Conservation (phyloP, 2,888 invertebrate species). For the Drosophila recens region DNA sequence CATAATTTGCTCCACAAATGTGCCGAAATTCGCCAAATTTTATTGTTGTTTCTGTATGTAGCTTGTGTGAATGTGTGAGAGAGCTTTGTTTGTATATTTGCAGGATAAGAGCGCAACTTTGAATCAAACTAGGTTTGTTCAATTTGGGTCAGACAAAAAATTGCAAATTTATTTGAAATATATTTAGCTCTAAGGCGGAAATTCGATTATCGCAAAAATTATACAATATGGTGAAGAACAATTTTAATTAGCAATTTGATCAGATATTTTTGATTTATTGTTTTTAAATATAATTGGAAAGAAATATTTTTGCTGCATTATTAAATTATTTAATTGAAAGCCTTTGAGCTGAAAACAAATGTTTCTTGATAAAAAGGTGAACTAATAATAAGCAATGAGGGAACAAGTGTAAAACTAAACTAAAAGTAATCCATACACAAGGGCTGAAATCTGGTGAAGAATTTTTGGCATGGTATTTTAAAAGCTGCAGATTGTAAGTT, state of each 20-base stretch:
- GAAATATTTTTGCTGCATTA: neutral
- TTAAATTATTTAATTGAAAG: neutral
- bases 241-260: constrained; percentile 25
- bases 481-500: neutral
- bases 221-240: neutral
- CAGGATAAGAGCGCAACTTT: constrained; percentile 59
- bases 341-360: too few relatives aligned
- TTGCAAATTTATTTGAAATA: constrained; percentile 18
- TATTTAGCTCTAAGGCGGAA: constrained; percentile 6
- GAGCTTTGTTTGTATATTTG: constrained; percentile 57
- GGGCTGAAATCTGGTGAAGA: too few relatives aligned
- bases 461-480: neutral
- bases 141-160: constrained; percentile 63
- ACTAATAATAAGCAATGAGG: too few relatives aligned
- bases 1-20: constrained; percentile 47
- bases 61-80: neutral
- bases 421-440: too few relatives aligned
- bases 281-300: neutral
- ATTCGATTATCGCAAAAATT: constrained; percentile 10
- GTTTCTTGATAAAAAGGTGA: too few relatives aligned
- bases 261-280: neutral
- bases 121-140: constrained; percentile 37
- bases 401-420: too few relatives aligned
- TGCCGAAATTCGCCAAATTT: constrained; percentile 51
- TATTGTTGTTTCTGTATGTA: constrained; percentile 16